Evolutionary conservation across 2,888 invertebrate species (phyloP).

Genomic region (Schizotus pectinicornis): DNA sequence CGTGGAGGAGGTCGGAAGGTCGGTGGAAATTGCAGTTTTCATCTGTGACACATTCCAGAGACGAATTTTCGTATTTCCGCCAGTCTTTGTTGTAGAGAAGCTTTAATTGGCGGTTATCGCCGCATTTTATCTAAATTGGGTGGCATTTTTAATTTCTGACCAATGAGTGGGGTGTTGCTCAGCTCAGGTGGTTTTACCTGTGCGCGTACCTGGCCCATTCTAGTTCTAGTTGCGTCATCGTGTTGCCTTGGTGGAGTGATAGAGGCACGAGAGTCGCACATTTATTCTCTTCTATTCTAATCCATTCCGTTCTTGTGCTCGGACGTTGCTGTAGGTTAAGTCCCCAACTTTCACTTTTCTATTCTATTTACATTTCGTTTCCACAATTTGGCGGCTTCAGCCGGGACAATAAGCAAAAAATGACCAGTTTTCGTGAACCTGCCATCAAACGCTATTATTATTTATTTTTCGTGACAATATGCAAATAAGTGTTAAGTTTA

Average conservation of each 20-base stretch:
- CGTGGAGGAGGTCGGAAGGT: neutral
- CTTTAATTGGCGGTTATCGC: too few relatives aligned
- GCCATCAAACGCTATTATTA: conserved; percentile 10
- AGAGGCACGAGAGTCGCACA: conserved; percentile 14
- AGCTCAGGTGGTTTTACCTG: neutral
- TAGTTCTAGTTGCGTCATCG: conserved; percentile 14
- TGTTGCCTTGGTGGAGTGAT: conserved; percentile 34
- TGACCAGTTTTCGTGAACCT: conserved; percentile 6
- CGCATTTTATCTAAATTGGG: too few relatives aligned
- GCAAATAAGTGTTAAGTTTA: conserved; percentile 43
- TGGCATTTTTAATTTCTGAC: too few relatives aligned
- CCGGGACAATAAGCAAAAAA: neutral
- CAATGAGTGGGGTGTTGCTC: too few relatives aligned
- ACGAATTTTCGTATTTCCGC: neutral
- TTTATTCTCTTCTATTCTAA: conserved; percentile 36
- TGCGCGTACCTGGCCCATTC: conserved; percentile 1
- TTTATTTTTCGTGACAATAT: conserved; percentile 36
- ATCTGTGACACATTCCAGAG: neutral
- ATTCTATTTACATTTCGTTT: conserved; percentile 37
- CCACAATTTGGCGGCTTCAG: neutral
- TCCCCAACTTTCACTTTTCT: conserved; percentile 40
- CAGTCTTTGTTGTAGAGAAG: too few relatives aligned
- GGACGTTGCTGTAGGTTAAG: conserved; percentile 39
- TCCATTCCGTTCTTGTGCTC: conserved; percentile 34
- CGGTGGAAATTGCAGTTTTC: too few relatives aligned